These are phyloP conservation scores for Myiagra hebetior DNA, from an alignment of 2,113 vertebrate species.

Conservation along the genomic window DNA sequence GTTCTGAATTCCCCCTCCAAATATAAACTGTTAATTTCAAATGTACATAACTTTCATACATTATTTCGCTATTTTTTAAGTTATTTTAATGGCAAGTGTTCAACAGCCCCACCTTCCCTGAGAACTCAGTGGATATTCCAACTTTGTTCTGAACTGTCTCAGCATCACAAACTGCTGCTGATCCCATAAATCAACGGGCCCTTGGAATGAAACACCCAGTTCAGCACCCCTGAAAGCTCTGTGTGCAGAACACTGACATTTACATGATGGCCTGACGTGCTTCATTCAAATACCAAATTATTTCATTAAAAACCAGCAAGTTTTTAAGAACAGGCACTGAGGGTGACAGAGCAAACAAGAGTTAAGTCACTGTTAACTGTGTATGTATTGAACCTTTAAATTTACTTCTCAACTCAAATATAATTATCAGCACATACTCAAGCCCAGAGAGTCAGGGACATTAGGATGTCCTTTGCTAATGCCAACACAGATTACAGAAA, in stretches of 20 bases:
- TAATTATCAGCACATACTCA: neutral
- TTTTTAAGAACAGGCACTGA: neutral
- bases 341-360: neutral
- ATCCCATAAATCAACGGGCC: neutral
- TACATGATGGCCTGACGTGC: neutral
- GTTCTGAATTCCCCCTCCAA: neutral
- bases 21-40: neutral
- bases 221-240: neutral
- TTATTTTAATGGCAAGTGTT: neutral
- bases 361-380: neutral
- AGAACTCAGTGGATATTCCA: neutral
- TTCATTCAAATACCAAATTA: neutral
- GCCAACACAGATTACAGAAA: constrained; percentile 23
- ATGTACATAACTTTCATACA: neutral
- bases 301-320: neutral
- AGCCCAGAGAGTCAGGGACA: neutral
- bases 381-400: neutral
- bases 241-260: neutral
- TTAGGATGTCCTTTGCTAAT: neutral
- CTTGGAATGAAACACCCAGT: neutral
- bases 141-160: neutral
- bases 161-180: neutral
- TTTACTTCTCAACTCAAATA: constrained; percentile 16
- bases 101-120: neutral
- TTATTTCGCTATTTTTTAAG: neutral